Percentiles rank a stretch among this genome's conserved stretches.
Evolutionary conservation across 2,797 vertebrate genomes (phyloP).

Genomic region (Syngnathus acus): DNA sequence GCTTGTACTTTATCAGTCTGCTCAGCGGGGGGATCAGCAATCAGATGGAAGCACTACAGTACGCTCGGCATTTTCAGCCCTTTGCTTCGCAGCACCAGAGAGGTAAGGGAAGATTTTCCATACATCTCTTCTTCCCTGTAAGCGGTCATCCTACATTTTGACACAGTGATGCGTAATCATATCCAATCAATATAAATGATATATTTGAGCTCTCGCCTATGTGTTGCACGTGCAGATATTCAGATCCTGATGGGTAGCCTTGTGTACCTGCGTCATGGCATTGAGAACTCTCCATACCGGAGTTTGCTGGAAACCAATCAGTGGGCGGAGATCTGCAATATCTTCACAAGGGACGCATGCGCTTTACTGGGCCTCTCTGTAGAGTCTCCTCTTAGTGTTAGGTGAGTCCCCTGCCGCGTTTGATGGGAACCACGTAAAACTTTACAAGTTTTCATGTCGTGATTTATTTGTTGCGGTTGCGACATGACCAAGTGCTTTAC

Average conservation of each 20-base stretch:
- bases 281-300: conserved; percentile 85
- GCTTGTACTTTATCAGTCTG: conserved; percentile 84
- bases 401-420: conserved; percentile 49
- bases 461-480: not conserved
- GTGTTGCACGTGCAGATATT: conserved; percentile 69
- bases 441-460: not conserved
- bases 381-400: conserved; percentile 87
- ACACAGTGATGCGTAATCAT: too few species aligned
- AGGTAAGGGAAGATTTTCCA: conserved; percentile 54
- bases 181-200: too few species aligned
- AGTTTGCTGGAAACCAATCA: conserved; percentile 82
- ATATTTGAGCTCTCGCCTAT: too few species aligned
- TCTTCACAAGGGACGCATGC: conserved; percentile 85
- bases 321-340: conserved; percentile 88
- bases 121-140: not conserved
- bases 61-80: conserved; percentile 85
- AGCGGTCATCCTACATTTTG: too few species aligned
- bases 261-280: conserved; percentile 83
- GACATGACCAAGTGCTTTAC: conserved; percentile 2
- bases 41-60: conserved; percentile 84
- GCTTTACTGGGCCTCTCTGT: conserved; percentile 85
- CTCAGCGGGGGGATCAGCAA: conserved; percentile 79
- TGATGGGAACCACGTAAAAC: not conserved
- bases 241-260: conserved; percentile 91
- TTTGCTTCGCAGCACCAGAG: conserved; percentile 84